These are phyloP conservation scores for Macrotis lagotis DNA, from an alignment of 2,113 vertebrate species.

Conservation along the genomic window DNA sequence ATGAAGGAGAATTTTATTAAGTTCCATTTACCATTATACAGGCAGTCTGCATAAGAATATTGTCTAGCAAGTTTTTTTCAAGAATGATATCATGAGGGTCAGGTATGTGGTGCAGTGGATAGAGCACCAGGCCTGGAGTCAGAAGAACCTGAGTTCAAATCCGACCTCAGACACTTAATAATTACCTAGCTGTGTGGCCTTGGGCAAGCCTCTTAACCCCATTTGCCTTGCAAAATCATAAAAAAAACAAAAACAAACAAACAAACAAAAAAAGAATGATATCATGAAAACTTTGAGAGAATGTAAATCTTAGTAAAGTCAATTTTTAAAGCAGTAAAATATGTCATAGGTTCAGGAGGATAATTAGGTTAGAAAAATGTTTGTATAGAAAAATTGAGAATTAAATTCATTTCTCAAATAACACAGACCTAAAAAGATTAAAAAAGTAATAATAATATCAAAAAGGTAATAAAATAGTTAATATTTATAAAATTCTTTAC, in stretches of 20 bases:
- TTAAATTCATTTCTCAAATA: constrained; percentile 39
- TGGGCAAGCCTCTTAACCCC: too few relatives aligned
- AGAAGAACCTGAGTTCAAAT: too few relatives aligned
- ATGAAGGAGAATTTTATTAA: constrained; percentile 63
- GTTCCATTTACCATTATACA: constrained; percentile 42
- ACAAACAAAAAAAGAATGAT: too few relatives aligned
- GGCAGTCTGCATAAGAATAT: constrained; percentile 6
- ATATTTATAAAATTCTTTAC: neutral
- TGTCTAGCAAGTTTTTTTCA: constrained; percentile 53
- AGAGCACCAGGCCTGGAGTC: too few relatives aligned
- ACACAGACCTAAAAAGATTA: neutral
- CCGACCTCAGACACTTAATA: too few relatives aligned
- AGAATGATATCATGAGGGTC: constrained; percentile 21
- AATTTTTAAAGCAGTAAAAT: constrained; percentile 45
- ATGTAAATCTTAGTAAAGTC: constrained; percentile 5
- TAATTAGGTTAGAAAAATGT: constrained; percentile 14
- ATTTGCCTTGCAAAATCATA: too few relatives aligned
- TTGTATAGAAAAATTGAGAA: constrained; percentile 37
- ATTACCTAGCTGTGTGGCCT: too few relatives aligned
- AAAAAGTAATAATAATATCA: neutral
- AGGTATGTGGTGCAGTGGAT: too few relatives aligned
- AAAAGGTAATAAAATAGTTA: neutral
- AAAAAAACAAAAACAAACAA: too few relatives aligned
- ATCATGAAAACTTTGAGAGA: constrained; percentile 43
- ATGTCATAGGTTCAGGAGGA: constrained; percentile 25